These are phyloP conservation scores for Dasysyrphus tricinctus DNA, from an alignment of 2,888 invertebrate genomes.

Conservation along the genomic window DNA sequence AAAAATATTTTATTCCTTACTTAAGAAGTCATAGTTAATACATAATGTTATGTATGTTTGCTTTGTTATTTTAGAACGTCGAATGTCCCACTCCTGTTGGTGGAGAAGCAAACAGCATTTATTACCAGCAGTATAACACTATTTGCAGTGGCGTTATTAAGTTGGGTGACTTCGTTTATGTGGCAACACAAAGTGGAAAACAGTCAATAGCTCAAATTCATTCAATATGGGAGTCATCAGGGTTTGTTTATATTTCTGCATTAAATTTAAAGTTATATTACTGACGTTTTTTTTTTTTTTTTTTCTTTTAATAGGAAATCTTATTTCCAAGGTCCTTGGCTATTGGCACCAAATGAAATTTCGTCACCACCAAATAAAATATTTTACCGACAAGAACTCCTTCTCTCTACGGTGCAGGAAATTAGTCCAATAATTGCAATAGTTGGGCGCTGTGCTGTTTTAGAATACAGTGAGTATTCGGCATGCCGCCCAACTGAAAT, in stretches of 20 bases:
- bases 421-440: conserved; percentile 95
- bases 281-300: conserved; percentile 79
- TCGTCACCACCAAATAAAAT: conserved; percentile 89
- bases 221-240: conserved; percentile 95
- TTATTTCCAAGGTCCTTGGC: conserved; percentile 97
- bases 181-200: conserved; percentile 94
- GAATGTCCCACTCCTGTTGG: conserved; percentile 87
- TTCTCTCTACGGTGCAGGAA: conserved; percentile 95
- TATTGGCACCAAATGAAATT: conserved; percentile 94
- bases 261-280: not conserved
- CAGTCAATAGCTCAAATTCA: conserved; percentile 97
- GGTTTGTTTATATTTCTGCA: conserved; percentile 22
- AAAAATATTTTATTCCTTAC: too few species aligned
- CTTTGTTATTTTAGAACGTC: conserved; percentile 87
- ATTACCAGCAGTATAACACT: conserved; percentile 96
- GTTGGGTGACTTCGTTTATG: conserved; percentile 97
- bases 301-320: conserved; percentile 90
- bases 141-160: conserved; percentile 92
- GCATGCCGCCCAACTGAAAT: conserved; percentile 97
- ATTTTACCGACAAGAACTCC: conserved; percentile 97
- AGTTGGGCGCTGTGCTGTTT: conserved; percentile 94
- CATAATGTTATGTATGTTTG: too few species aligned
- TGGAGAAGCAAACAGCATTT: conserved; percentile 91
- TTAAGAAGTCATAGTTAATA: too few species aligned
- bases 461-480: conserved; percentile 95